phyloP scores from a whole-genome alignment of 1,140 invertebrate genomes.

The Drosophila dunni region DNA sequence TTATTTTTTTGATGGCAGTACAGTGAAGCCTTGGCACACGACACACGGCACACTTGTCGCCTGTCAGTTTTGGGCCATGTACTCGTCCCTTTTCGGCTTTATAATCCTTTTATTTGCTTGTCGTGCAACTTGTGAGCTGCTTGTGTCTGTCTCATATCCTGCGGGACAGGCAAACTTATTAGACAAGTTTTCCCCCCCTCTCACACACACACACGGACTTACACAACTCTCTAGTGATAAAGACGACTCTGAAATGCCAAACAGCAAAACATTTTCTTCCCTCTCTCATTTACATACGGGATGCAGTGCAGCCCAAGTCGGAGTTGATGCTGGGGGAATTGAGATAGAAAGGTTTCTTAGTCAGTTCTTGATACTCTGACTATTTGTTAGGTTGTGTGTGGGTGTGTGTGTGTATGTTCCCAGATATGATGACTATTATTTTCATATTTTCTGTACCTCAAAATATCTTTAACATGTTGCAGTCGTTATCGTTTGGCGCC shows the following conservation, averaged over 20 bases:
- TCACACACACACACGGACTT: not conserved
- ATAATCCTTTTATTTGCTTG: constrained; percentile 70
- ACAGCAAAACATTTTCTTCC: constrained; percentile 51
- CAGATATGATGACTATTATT: constrained; percentile 7
- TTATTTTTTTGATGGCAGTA: not conserved
- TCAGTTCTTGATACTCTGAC: constrained; percentile 10
- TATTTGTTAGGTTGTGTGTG: not conserved
- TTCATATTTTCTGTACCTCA: constrained; percentile 2
- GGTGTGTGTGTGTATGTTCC: not conserved
- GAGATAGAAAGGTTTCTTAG: constrained; percentile 18
- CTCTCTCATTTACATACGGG: constrained; percentile 67
- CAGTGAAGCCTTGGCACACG: not conserved
- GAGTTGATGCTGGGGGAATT: constrained; percentile 16
- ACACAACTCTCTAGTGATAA: constrained; percentile 57
- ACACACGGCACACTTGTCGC: constrained; percentile 62
- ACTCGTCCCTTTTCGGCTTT: constrained; percentile 37
- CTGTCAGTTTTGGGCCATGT: constrained; percentile 32
- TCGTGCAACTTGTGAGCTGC: constrained; percentile 49
- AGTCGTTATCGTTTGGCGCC: not conserved
- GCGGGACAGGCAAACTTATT: constrained; percentile 80
- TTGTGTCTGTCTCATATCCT: constrained; percentile 59
- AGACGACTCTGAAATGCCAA: constrained; percentile 50
- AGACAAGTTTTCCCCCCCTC: constrained; percentile 55
- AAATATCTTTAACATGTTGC: not conserved
- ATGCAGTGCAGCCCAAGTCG: not conserved